Percentiles rank a stretch among this genome's conserved stretches.
Conservation (phyloP, 2,797 vertebrate genomes). For the Anas georgica region DNA sequence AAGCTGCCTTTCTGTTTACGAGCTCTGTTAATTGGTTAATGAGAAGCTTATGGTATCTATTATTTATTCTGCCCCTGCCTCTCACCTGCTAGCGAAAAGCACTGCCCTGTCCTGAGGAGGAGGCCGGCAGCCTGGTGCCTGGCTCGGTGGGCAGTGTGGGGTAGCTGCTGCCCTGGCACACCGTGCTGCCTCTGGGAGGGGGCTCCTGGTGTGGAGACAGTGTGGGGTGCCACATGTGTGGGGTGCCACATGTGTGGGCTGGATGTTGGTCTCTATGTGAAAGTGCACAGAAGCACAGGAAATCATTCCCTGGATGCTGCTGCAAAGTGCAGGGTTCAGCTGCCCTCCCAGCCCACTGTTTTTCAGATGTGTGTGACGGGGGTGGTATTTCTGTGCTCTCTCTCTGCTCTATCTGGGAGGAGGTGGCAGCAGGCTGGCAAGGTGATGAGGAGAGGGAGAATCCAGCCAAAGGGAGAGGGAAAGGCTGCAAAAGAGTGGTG, state of each 20-base stretch:
- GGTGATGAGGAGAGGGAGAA: not conserved
- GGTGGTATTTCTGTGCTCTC: not conserved
- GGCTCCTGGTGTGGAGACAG: not conserved
- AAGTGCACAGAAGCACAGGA: not conserved
- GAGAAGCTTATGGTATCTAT: not conserved
- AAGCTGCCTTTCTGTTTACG: not conserved
- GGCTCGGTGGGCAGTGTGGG: fast-evolving
- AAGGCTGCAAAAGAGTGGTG: not conserved
- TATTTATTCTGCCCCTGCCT: not conserved
- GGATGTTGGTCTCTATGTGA: not conserved
- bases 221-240: not conserved
- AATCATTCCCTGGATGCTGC: not conserved
- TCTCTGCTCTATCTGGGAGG: not conserved
- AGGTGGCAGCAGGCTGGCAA: not conserved
- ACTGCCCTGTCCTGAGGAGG: not conserved
- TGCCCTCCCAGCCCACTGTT: not conserved
- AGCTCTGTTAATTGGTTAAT: slow-evolving; percentile 3
- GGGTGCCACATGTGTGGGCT: fast-evolving
- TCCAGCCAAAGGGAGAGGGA: not conserved
- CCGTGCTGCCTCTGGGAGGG: not conserved
- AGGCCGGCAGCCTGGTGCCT: not conserved
- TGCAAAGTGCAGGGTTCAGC: not conserved
- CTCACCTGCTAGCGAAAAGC: not conserved
- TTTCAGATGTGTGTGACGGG: not conserved
- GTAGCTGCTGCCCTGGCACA: not conserved